Percentiles rank a stretch among this genome's conserved stretches.
These are phyloP conservation scores for Leptinotarsa texana DNA, from an alignment of 1,140 invertebrate species.

Conservation along the genomic window DNA sequence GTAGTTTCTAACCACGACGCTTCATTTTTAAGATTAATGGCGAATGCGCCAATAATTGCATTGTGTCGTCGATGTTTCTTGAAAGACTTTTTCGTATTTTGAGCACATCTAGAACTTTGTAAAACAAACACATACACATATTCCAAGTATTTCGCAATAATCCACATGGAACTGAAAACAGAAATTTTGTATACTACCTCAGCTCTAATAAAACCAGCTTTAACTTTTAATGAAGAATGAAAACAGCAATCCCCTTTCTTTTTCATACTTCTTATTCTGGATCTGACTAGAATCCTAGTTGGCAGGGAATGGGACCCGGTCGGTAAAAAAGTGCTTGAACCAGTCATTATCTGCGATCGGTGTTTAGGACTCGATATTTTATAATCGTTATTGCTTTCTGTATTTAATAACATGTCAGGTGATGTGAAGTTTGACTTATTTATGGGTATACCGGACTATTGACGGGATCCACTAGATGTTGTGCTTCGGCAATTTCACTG, in stretches of 20 bases:
- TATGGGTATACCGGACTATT: conserved; percentile 8
- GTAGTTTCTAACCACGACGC: no score
- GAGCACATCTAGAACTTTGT: no score
- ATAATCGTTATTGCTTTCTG: conserved; percentile 36
- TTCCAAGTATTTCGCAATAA: no score
- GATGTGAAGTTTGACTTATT: conserved; percentile 29
- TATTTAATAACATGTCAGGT: conserved; percentile 34
- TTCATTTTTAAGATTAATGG: no score
- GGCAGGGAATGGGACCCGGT: conserved; percentile 26
- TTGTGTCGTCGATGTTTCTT: no score
- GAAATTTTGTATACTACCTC: no score
- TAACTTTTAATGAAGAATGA: no score
- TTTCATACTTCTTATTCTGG: conserved; percentile 6
- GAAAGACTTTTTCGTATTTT: no score
- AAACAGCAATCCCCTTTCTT: not conserved
- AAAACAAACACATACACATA: no score
- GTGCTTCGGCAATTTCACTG: not conserved
- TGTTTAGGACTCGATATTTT: conserved; percentile 32
- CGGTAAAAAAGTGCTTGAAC: conserved; percentile 8
- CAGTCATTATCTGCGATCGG: conserved; percentile 34
- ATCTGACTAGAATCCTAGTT: conserved; percentile 25
- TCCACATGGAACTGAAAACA: no score
- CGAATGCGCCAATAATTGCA: no score
- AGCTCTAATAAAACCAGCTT: not conserved
- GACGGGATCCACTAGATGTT: not conserved